A percentile compares a stretch with the other conserved stretches of the same genome.
Conservation (phyloP, 2,888 invertebrate genomes). For the Molorchus minor region DNA sequence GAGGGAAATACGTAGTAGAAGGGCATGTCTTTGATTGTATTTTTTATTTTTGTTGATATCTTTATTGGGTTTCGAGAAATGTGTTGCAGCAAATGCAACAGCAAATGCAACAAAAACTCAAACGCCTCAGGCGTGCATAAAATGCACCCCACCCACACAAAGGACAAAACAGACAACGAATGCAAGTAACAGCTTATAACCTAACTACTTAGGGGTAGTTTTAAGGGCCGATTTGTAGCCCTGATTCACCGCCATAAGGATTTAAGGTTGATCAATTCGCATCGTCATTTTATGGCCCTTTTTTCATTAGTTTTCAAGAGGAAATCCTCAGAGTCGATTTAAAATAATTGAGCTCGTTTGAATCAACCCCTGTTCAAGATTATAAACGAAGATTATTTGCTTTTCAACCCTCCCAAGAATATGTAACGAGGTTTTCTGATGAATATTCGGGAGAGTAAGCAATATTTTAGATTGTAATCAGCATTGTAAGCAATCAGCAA, state of each 20-base stretch:
- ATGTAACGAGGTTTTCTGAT: too few species aligned
- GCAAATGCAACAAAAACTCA: too few species aligned
- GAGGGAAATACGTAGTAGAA: too few species aligned
- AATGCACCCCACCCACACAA: too few species aligned
- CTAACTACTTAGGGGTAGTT: background rate
- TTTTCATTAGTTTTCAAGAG: conserved; percentile 10
- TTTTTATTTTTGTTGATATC: too few species aligned
- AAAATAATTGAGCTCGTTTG: background rate
- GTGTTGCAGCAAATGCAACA: too few species aligned
- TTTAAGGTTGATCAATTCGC: background rate
- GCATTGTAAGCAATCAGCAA: too few species aligned
- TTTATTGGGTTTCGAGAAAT: too few species aligned
- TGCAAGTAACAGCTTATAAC: background rate
- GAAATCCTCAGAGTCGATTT: background rate
- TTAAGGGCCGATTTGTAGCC: conserved; percentile 12
- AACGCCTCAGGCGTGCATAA: too few species aligned
- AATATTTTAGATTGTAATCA: too few species aligned
- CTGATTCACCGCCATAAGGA: conserved; percentile 7
- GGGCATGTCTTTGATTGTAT: too few species aligned
- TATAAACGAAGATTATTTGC: background rate
- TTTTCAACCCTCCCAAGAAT: background rate
- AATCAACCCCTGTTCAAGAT: background rate
- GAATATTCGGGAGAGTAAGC: too few species aligned
- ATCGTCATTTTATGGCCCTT: conserved; percentile 2
- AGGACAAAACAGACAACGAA: background rate